phyloP scores from a whole-genome alignment of 2,888 invertebrate genomes.

The Strigamia maritima region DNA sequence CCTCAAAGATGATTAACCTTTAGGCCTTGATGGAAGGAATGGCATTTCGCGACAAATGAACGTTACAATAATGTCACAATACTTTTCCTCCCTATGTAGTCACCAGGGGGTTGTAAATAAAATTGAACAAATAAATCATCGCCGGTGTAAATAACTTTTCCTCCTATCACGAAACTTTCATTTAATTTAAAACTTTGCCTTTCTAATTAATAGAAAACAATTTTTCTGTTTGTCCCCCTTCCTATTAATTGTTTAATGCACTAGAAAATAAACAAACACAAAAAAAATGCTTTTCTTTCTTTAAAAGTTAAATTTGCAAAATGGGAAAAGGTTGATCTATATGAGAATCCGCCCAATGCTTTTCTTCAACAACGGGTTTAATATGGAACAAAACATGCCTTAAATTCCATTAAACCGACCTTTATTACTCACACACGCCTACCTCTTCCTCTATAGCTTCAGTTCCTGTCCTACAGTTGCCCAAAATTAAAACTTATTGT shows the following conservation, averaged over 20 bases:
- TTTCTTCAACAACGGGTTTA: not conserved
- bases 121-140: slow-evolving; percentile 4
- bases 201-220: not conserved
- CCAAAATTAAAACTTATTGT: not conserved
- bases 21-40: slow-evolving; percentile 4
- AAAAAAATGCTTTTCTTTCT: no score
- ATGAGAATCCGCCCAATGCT: not conserved
- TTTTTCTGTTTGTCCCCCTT: not conserved
- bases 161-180: not conserved
- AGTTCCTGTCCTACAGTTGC: not conserved
- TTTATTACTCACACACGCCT: not conserved
- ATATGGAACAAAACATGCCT: not conserved
- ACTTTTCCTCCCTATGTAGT: not conserved
- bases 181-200: not conserved
- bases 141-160: not conserved
- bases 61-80: not conserved
- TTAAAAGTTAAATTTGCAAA: no score
- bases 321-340: not conserved
- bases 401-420: not conserved
- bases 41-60: slow-evolving; percentile 4
- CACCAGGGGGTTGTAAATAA: not conserved
- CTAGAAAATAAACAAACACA: no score
- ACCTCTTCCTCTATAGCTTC: not conserved
- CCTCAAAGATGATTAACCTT: slow-evolving; percentile 4
- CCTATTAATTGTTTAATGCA: not conserved